These are phyloP conservation scores for Zeus faber DNA, from an alignment of 2,113 vertebrate genomes.

Conservation along the genomic window DNA sequence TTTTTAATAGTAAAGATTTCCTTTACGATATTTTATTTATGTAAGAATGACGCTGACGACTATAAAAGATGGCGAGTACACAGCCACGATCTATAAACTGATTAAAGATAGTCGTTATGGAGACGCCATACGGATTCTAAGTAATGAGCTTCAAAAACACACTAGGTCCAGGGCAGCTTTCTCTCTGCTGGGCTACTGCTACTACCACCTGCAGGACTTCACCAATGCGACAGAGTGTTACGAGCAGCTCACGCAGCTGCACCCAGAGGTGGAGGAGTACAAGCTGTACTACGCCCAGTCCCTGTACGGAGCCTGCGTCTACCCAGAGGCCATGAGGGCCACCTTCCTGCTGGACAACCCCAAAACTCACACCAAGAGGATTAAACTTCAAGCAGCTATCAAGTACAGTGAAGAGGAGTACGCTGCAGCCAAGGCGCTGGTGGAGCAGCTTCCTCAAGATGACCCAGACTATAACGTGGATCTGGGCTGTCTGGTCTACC, in stretches of 20 bases:
- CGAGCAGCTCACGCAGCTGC: conserved; percentile 87
- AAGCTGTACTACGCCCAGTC: conserved; percentile 89
- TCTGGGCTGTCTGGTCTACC: conserved; percentile 89
- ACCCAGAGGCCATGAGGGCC: conserved; percentile 84
- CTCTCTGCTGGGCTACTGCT: conserved; percentile 90
- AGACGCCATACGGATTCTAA: conserved; percentile 86
- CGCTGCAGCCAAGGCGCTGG: conserved; percentile 81
- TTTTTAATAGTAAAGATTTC: too few species aligned
- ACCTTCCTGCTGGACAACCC: conserved; percentile 81
- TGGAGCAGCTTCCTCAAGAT: conserved; percentile 87
- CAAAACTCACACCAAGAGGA: conserved; percentile 77
- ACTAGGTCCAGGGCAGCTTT: conserved; percentile 86
- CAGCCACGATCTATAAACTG: conserved; percentile 84
- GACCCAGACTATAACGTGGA: conserved; percentile 84
- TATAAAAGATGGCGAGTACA: conserved; percentile 89
- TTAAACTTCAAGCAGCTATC: conserved; percentile 85
- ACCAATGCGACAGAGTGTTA: conserved; percentile 88
- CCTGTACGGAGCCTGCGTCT: conserved; percentile 86
- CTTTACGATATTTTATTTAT: too few species aligned
- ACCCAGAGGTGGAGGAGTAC: conserved; percentile 89
- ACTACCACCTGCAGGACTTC: conserved; percentile 94
- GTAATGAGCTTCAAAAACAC: conserved; percentile 84
- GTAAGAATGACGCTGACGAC: conserved; percentile 52
- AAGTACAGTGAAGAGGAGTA: conserved; percentile 92
- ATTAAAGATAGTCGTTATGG: conserved; percentile 81